Percentiles rank a stretch among this genome's conserved stretches.
Conservation (phyloP, 92 coral and sea anemone genomes). For the Actinernus sp. region DNA sequence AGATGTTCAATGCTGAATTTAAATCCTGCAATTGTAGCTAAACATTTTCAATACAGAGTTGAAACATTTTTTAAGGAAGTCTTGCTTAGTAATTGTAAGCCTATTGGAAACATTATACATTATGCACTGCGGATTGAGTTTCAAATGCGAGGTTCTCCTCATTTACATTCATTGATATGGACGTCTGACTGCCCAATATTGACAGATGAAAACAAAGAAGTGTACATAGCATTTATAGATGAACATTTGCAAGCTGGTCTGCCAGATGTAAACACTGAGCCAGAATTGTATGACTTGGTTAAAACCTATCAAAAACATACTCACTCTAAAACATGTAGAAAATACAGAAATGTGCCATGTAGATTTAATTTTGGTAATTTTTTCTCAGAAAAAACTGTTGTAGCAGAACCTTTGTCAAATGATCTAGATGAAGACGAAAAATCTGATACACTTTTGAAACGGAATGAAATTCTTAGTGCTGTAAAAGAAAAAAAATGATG, state of each 20-base stretch:
- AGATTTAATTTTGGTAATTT: conserved; percentile 79
- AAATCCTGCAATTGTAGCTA: conserved; percentile 67
- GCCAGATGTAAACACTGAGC: conserved; percentile 57
- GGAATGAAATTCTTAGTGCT: conserved; percentile 40
- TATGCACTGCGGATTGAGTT: conserved; percentile 60
- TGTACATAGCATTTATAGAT: conserved; percentile 50
- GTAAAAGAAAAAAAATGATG: conserved; percentile 60
- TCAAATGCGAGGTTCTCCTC: conserved; percentile 48
- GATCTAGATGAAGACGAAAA: conserved; percentile 55
- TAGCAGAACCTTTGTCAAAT: conserved; percentile 66
- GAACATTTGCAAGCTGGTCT: conserved; percentile 59
- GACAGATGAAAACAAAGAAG: conserved; percentile 33
- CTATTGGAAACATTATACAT: conserved; percentile 55
- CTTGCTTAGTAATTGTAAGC: conserved; percentile 36
- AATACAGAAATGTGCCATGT: conserved; percentile 62
- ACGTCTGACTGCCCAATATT: conserved; percentile 49
- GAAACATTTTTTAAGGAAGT: conserved; percentile 39
- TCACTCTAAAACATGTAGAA: conserved; percentile 69
- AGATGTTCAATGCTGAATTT: conserved; percentile 62
- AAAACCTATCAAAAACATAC: conserved; percentile 60
- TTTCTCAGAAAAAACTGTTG: conserved; percentile 69
- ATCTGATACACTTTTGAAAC: conserved; percentile 4
- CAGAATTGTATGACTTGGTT: conserved; percentile 46
- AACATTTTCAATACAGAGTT: conserved; percentile 67
- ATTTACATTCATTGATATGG: conserved; percentile 59